Base-by-base conservation (phyloP, 2,797 vertebrate species). In the Lateolabrax maculatus region DNA sequence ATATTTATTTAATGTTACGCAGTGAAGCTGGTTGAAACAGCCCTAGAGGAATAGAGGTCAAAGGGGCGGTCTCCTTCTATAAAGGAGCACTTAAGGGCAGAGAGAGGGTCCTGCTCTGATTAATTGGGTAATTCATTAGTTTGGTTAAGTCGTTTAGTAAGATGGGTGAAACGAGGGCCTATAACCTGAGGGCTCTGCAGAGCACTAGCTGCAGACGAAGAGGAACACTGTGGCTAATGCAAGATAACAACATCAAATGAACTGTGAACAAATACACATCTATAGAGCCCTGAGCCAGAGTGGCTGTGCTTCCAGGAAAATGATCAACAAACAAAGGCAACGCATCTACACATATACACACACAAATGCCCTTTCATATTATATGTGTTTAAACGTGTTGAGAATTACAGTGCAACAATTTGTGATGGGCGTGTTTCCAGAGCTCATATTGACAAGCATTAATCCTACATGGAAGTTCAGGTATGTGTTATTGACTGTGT, bases 111-210 rank as follows among this genome's bases (percentile, higher is more conserved):
- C 89, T 92, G 90, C 89, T 90, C 93, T 95, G 94, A 96, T 96
- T 96, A 95, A 96, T 95, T 95, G 94, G 92, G 87, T 95, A 94
- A 95, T 95, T 96, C 93, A 95, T 96, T 95, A 95, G 93, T 92
- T 94, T 94, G 93, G 94, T 93, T 92, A 92, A 95, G 92, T 94
- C 87, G 73, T 94, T 94, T 92, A 94, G 93, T 83, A 81, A 92
- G 90, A 91, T 71, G 84, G 90, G 86, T 89, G 89, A 90, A 83
- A 91, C 70, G 85, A 87, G 87, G 88, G 88, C 87, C 84, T 84
- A 85, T 92, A 93, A 95, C 94, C 92, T 85, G 82, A 85, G 92
- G 93, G 88, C 88, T 86, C 75, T 60, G 74, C 84, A 49, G 74
- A 87, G 90, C 84, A 79, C 66, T 52, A 83, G 87, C 82, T 85